Evolutionary conservation across 1,140 invertebrate species (phyloP).

Genomic region (Diploscapter pachys): DNA sequence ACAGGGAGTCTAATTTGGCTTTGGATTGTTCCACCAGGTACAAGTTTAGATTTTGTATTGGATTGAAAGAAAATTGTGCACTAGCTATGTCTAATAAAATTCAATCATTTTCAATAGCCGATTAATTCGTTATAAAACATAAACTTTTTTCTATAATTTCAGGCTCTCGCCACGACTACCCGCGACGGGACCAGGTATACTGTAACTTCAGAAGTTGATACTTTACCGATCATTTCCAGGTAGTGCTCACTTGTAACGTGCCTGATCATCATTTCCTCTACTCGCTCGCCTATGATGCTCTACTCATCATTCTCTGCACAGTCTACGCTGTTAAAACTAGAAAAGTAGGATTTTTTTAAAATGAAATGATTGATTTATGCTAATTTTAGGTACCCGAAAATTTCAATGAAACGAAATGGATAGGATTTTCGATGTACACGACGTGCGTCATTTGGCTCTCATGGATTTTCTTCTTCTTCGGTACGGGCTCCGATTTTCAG

Average conservation of each 20-base stretch:
- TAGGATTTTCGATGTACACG: conserved; percentile 75
- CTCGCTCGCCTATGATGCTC: conserved; percentile 73
- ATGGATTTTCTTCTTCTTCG: conserved; percentile 72
- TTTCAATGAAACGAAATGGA: conserved; percentile 71
- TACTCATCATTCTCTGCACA: conserved; percentile 71
- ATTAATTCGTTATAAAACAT: too few relatives aligned
- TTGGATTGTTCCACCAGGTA: not conserved
- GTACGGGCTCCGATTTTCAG: conserved; percentile 64
- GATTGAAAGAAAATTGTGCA: too few relatives aligned
- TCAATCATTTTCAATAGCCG: too few relatives aligned
- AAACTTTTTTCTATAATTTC: conserved; percentile 2
- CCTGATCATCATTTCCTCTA: conserved; percentile 72
- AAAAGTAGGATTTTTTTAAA: conserved; percentile 59
- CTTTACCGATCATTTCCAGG: conserved; percentile 27
- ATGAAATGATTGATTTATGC: not conserved
- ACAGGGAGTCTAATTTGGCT: conserved; percentile 57
- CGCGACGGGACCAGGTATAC: conserved; percentile 60
- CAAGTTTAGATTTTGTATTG: too few relatives aligned
- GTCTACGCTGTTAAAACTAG: conserved; percentile 73
- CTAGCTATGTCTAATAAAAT: too few relatives aligned
- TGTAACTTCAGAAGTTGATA: too few relatives aligned
- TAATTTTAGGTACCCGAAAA: conserved; percentile 68
- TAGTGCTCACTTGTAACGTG: conserved; percentile 70
- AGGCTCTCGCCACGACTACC: conserved; percentile 58
- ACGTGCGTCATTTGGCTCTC: conserved; percentile 75